Conservation (phyloP, 92 coral and sea anemone species). For the Phenganax subtilis region DNA sequence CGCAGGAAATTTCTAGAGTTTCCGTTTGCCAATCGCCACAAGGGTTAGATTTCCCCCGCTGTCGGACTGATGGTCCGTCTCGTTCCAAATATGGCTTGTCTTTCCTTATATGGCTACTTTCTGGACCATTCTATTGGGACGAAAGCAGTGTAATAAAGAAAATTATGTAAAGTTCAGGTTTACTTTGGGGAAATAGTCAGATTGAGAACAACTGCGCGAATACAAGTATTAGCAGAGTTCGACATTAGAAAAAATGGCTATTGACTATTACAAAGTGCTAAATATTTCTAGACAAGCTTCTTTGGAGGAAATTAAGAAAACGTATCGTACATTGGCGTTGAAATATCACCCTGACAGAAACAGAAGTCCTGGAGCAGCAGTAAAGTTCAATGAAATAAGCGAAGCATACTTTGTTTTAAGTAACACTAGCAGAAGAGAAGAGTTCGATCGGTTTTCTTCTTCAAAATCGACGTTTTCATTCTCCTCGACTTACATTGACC, state of each 20-base stretch:
- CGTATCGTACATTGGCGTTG: slow-evolving; percentile 81
- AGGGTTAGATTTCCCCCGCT: slow-evolving; percentile 20
- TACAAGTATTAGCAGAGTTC: not conserved
- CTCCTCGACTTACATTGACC: not conserved
- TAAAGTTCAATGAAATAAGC: slow-evolving; percentile 81
- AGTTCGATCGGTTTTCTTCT: slow-evolving; percentile 75
- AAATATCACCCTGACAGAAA: slow-evolving; percentile 94
- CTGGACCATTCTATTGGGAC: not conserved
- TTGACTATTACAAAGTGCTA: slow-evolving; percentile 75
- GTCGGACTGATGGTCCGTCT: slow-evolving; percentile 3
- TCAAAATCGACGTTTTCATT: slow-evolving; percentile 18
- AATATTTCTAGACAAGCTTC: slow-evolving; percentile 73
- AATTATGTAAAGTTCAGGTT: not conserved
- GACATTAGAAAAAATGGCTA: slow-evolving; percentile 54
- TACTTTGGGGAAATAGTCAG: not conserved
- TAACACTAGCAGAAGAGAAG: slow-evolving; percentile 72
- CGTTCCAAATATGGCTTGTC: slow-evolving; percentile 8
- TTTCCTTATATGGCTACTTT: not conserved
- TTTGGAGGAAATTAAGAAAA: slow-evolving; percentile 81
- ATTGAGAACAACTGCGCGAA: slow-evolving; percentile 17
- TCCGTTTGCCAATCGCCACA: slow-evolving; percentile 4
- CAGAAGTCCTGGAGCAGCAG: slow-evolving; percentile 84
- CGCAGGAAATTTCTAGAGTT: slow-evolving; percentile 17
- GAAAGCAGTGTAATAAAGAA: not conserved
- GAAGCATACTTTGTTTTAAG: slow-evolving; percentile 96